Conservation (phyloP, 2,888 invertebrate genomes). For the Drosophila barbarae region DNA sequence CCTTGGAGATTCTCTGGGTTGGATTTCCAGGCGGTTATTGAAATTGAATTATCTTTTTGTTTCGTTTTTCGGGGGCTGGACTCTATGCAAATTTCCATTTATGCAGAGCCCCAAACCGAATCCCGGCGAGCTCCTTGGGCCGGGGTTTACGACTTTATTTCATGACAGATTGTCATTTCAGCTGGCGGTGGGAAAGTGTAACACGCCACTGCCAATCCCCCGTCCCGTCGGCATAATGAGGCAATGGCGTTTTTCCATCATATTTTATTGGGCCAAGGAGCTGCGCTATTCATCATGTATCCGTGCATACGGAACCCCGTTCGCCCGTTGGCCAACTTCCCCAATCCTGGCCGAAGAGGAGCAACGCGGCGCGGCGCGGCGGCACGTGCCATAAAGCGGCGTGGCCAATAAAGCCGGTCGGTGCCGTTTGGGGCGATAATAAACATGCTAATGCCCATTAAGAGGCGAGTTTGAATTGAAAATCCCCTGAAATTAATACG, state of each 20-base stretch:
- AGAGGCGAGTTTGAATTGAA: conserved; percentile 56
- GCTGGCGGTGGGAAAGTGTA: conserved; percentile 48
- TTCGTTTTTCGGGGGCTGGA: conserved; percentile 19
- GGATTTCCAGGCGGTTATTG: conserved; percentile 44
- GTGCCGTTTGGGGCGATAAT: conserved; percentile 40
- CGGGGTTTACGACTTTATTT: conserved; percentile 66
- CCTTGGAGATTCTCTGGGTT: conserved; percentile 21
- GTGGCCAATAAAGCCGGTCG: conserved; percentile 55
- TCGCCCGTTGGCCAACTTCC: conserved; percentile 29
- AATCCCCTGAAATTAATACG: conserved; percentile 40
- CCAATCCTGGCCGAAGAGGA: conserved; percentile 18
- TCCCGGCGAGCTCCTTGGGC: conserved; percentile 38
- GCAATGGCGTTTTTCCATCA: conserved; percentile 62
- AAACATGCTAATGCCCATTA: conserved; percentile 55
- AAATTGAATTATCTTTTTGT: conserved; percentile 65
- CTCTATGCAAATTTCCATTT: conserved; percentile 67
- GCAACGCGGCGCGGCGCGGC: conserved; percentile 37
- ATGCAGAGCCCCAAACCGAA: conserved; percentile 33
- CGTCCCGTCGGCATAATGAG: conserved; percentile 55
- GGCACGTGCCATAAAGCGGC: conserved; percentile 61
- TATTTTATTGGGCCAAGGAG: conserved; percentile 48
- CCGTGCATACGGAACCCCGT: conserved; percentile 62
- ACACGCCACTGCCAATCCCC: conserved; percentile 55
- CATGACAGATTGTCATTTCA: conserved; percentile 68
- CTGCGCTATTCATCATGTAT: conserved; percentile 57